Percentiles rank a stretch among this genome's conserved stretches.
phyloP scores from a whole-genome alignment of 2,797 vertebrate genomes.

The Xiphorhynchus erythropygius region DNA sequence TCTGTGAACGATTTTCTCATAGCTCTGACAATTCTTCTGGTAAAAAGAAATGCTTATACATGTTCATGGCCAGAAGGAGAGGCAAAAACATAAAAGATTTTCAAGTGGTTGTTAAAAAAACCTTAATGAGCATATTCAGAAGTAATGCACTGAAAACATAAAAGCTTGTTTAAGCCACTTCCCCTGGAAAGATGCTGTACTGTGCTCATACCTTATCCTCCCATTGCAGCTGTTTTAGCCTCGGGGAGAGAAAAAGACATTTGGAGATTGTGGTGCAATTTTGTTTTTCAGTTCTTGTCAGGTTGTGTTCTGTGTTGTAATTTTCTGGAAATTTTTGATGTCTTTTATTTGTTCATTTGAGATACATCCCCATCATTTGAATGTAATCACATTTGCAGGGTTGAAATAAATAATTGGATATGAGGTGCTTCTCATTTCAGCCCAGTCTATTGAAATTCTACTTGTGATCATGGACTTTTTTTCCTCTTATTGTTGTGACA shows the following conservation, averaged over 20 bases:
- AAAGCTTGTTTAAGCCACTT: neutral
- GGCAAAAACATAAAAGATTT: neutral
- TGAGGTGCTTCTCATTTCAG: neutral
- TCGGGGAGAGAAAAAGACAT: neutral
- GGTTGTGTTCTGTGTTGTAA: neutral
- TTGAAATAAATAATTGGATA: neutral
- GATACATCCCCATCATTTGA: neutral
- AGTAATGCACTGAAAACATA: neutral
- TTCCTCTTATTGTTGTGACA: neutral
- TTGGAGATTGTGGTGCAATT: neutral
- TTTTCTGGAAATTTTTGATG: neutral
- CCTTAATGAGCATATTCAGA: neutral
- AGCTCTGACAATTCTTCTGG: neutral
- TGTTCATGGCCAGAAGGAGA: neutral
- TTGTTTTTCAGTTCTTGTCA: neutral
- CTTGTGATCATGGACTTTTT: neutral
- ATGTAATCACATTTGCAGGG: neutral
- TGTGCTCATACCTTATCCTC: neutral
- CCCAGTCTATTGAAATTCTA: neutral
- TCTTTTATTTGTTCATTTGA: neutral
- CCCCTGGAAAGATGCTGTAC: neutral
- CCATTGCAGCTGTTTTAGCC: constrained; percentile 1
- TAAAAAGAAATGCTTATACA: neutral
- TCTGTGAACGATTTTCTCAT: neutral
- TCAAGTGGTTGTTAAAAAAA: neutral